Base-by-base conservation (phyloP, 2,797 vertebrate genomes). In the Pangasius larnaudii region DNA sequence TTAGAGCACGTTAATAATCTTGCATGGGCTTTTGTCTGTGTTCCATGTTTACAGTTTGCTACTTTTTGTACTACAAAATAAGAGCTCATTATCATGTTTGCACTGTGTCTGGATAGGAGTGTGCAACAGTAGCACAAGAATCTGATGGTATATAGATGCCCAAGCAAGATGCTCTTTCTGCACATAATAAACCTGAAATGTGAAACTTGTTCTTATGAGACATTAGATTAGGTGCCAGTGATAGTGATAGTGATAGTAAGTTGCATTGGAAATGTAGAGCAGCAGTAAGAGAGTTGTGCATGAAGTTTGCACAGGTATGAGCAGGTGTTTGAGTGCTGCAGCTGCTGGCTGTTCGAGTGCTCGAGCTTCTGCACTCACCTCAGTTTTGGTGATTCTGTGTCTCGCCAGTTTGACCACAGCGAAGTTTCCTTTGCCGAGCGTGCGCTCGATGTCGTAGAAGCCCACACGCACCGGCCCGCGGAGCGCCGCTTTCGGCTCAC, bases 361-460 rank as follows among this genome's bases (percentile, higher is more conserved):
- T 39, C 79, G 22, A 24, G 19, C 13, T 24, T 22, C 6, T 59
- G 65, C 88, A 95, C 97, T 96, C 94, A 98, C 98, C 98, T 99
- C 98, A 83, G 97, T 99, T 95, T 98, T 99, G 92, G 98, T 99
- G 93, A 99, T 99, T 90, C 98, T 97, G 93, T 99, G 98, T 94
- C 97, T 95, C 74, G 97, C 98, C 95, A 99, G 97, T 96, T 99
- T 99, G 93, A 99, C 98, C 80, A 99, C 98, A 0, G 98, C 98
- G 94, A 99, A 99, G 95, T 99, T 99, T 91, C 98, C 98, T 95
- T 99, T 99, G 93, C 98, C 98, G 93, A 99, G 95, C 92, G 98
- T 99, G 94, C 98, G 97, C 95, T 99, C 98, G 95, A 99, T 99
- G 93, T 99, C 98, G 96, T 99, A 99, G 95, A 99, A 99, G 92